These are phyloP conservation scores for Leptinotarsa juncta DNA, from an alignment of 2,888 invertebrate genomes.

Conservation along the genomic window DNA sequence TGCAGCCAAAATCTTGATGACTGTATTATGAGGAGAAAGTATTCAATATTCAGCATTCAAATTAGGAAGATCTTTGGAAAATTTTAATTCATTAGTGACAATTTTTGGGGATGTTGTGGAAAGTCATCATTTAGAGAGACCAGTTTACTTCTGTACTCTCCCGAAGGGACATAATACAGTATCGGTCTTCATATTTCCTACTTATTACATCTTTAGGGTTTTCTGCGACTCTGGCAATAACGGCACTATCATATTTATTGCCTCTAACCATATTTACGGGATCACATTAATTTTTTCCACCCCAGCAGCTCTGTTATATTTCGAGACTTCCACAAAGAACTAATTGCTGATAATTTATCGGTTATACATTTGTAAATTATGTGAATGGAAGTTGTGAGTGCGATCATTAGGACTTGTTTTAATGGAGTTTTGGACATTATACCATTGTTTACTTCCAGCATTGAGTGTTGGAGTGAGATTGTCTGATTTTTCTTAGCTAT, in stretches of 20 bases:
- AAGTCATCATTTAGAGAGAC: constrained; percentile 11
- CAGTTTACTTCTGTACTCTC: constrained; percentile 29
- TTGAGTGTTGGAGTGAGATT: constrained; percentile 15
- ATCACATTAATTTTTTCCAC: constrained; percentile 60
- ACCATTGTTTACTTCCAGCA: constrained; percentile 14
- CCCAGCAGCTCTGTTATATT: constrained; percentile 38
- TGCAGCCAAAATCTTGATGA: no score
- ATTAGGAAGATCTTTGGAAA: no score
- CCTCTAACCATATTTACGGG: constrained; percentile 60
- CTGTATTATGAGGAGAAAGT: no score
- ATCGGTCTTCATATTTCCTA: constrained; percentile 61
- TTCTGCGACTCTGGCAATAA: constrained; percentile 47
- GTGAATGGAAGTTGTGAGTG: constrained; percentile 29
- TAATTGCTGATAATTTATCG: constrained; percentile 42
- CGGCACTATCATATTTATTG: constrained; percentile 57
- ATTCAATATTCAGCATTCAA: no score
- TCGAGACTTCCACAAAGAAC: constrained; percentile 28
- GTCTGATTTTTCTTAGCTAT: not conserved
- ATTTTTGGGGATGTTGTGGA: not conserved
- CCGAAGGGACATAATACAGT: constrained; percentile 56
- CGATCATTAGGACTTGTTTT: constrained; percentile 31
- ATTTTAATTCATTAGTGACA: no score
- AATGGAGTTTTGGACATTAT: constrained; percentile 30
- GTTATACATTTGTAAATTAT: constrained; percentile 42
- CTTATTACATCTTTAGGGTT: constrained; percentile 55